Conservation (phyloP, 2,797 vertebrate genomes). For the Sebastes alutus region DNA sequence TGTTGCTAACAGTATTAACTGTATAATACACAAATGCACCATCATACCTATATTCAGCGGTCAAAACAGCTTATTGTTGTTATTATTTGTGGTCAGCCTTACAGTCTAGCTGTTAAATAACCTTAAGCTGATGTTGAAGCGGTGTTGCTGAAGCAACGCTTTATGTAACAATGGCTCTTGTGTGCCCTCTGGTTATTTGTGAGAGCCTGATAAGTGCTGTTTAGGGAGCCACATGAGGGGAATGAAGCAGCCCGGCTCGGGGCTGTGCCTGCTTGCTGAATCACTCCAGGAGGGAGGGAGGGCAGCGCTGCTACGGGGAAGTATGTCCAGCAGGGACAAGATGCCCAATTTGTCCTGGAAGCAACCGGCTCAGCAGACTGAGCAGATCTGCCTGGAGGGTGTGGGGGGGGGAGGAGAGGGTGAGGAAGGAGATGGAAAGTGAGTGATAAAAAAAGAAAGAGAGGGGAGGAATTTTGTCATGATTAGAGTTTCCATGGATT, state of each 20-base stretch:
- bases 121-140: conserved; percentile 18
- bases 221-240: conserved; percentile 38
- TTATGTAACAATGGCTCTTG: conserved; percentile 43
- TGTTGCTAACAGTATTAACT: background rate
- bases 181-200: conserved; percentile 58
- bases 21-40: background rate
- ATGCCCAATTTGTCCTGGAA: conserved; percentile 40
- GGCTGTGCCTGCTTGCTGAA: conserved; percentile 28
- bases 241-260: conserved; percentile 16
- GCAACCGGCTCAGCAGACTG: conserved; percentile 17
- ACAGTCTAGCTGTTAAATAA: conserved; percentile 7
- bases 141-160: conserved; percentile 16
- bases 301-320: background rate
- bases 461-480: background rate
- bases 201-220: conserved; percentile 52
- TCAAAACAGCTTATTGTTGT: background rate
- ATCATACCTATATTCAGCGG: background rate
- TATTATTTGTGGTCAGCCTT: background rate
- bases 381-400: conserved; percentile 22
- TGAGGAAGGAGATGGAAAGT: background rate
- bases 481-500: conserved; percentile 3
- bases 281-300: conserved; percentile 13
- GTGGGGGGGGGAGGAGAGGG: background rate
- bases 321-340: conserved; percentile 44
- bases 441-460: background rate